Evolutionary conservation across 2,888 invertebrate genomes (phyloP).

Genomic region (Mesoligia furuncula): DNA sequence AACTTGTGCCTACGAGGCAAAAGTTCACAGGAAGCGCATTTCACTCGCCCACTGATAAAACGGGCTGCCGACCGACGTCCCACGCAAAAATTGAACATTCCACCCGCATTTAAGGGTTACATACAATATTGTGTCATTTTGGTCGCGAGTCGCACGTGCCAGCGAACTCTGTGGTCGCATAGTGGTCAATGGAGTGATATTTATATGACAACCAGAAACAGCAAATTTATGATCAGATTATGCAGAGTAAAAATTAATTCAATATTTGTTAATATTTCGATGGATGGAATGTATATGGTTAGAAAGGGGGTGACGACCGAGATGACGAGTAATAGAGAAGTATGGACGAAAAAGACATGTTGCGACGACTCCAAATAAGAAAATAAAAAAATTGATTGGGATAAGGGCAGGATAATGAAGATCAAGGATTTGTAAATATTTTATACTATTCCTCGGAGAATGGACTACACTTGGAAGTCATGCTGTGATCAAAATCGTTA

Average conservation of each 20-base stretch:
- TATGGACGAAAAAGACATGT: not conserved
- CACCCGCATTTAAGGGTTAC: conserved; percentile 49
- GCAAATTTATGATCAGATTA: not conserved
- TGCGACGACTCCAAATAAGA: not conserved
- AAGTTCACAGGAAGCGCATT: conserved; percentile 42
- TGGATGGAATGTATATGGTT: not conserved
- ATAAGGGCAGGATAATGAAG: not conserved
- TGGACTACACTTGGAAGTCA: not conserved
- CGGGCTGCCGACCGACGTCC: conserved; percentile 4
- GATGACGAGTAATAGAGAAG: not conserved
- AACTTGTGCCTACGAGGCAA: conserved; percentile 27
- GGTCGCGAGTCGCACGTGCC: conserved; percentile 12
- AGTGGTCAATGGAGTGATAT: conserved; percentile 36
- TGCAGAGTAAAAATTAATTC: not conserved
- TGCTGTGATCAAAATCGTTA: not conserved
- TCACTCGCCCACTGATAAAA: conserved; percentile 35
- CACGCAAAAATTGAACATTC: conserved; percentile 51
- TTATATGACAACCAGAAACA: conserved; percentile 25
- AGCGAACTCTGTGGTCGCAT: conserved; percentile 12
- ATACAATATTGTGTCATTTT: conserved; percentile 38
- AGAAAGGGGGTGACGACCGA: not conserved
- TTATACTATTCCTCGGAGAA: not conserved
- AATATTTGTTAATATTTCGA: not conserved
- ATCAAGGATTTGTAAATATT: not conserved
- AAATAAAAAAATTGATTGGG: too few relatives aligned